Evolutionary conservation across 2,113 vertebrate genomes (phyloP), one percentile per base, ranked within the genome.

Genomic region (Albula glossodonta): DNA sequence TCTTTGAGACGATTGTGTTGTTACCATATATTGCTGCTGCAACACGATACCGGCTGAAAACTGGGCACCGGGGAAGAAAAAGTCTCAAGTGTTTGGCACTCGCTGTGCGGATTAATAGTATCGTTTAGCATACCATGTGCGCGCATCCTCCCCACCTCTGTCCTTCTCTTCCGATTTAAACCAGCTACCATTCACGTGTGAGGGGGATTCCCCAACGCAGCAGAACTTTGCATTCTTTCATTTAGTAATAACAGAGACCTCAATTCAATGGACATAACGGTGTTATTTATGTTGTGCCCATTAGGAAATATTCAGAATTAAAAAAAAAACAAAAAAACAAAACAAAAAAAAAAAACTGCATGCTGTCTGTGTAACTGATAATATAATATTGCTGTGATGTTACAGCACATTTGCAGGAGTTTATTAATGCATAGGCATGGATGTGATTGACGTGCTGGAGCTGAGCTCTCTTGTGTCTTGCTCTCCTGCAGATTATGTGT

Each of bases 401-500:
- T 22, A 70, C 53, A 6, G 53, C 6, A 63, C 10, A 63, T 63
- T 63, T 9, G 11, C 10, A 56, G 6, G 53, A 8, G 12, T 4
- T 63, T 19, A 63, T 74, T n/a, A 5, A 74, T 31, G 70, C 31
- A 10, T 31, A 10, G 2, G 1, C 70, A n/a, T 19, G n/a, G 25
- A 31, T 25, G 70, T n/a, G 70, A 31, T 5, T 31, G 53, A 56
- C 6, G 53, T 9, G 53, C 53, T 12, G 12, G 7, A 9, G 53
- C 53, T 56, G 70, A 31, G 70, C 22, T 74, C 70, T 25, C n/a
- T 13, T 31, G 78, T 22, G 53, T 70, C n/a, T 80, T 17, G 10
- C 7, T 74, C 41, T 0, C 93, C 94, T 22, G 70, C 96, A 99
- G 98, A 97, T 95, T 99, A 98, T n/a, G 90, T 94, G 90, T 97